Base-by-base conservation (phyloP, 2,888 invertebrate genomes). In the Boloria selene region DNA sequence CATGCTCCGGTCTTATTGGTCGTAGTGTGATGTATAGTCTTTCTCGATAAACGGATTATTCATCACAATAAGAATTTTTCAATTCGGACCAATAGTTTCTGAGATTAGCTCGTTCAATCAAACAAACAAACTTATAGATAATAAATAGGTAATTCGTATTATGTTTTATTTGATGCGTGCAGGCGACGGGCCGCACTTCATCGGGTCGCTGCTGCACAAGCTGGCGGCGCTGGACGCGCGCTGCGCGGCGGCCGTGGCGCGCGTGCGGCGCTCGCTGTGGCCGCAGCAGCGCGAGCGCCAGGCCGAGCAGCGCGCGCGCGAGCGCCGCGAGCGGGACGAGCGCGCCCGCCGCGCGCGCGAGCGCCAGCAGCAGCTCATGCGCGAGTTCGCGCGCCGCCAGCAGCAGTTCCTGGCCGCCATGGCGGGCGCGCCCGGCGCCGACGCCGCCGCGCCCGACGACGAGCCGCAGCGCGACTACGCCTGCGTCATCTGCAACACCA, bases 401-500 rank as follows among this genome's bases (percentile, higher is more conserved):
- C 96, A 96, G 76, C 96, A 97, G 83, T 98, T 98, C 74, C 97
- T 99, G 96, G 97, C 7, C 95, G 95, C 49, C 95, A 96, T 97
- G 85, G 85, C 54, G 17, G 59, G 60, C 73, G 97, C 98, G 96
- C 97, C 10, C 95, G 95, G 45, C 95, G 96, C 75, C 98, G 98
- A 84, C 96, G 96, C 75, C 96, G 94, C 94, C 94, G 95, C 95
- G 75, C 95, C 95, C 92, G 94, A 88, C 75, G 93, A 93, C 72
- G 93, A 93, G 77, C 94, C 94, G 16, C 94, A 94, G 73, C 93
- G 94, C 74, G 96, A 97, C 85, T 98, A 98, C 88, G 97, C 98
- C 87, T 99, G 99, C 91, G 98, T 97, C 71, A 99, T 99, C 77
- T 99, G 99, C 87, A 97, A 96, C 90, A 97, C 97, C 82, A 96